phyloP scores from a whole-genome alignment of 2,888 invertebrate species.

The Trichopoda pennipes region DNA sequence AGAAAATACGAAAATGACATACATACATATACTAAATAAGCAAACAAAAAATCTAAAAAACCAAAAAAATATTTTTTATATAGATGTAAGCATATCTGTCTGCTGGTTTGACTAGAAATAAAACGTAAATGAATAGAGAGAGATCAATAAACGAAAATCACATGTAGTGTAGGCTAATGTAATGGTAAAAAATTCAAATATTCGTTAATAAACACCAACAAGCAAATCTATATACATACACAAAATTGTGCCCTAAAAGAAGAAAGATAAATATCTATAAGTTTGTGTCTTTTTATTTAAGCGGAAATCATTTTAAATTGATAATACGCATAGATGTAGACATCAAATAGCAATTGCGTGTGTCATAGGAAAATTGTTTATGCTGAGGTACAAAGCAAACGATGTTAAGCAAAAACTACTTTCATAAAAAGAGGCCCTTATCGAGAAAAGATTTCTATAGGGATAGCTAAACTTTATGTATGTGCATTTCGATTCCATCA shows the following conservation, averaged over 20 bases:
- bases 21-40: neutral
- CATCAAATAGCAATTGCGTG: constrained; percentile 57
- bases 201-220: constrained; percentile 5
- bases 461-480: neutral
- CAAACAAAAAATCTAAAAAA: neutral
- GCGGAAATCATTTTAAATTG: constrained; percentile 67
- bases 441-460: too few relatives aligned
- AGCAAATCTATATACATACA: neutral
- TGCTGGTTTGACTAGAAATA: constrained; percentile 20
- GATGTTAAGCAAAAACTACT: constrained; percentile 16
- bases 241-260: constrained; percentile 28
- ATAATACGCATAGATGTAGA: constrained; percentile 56
- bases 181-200: constrained; percentile 44
- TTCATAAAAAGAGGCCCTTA: too few relatives aligned
- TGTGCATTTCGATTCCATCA: neutral
- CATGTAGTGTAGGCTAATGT: constrained; percentile 54
- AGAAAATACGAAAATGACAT: constrained; percentile 20
- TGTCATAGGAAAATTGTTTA: constrained; percentile 59
- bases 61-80: constrained; percentile 23
- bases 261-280: constrained; percentile 58
- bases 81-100: constrained; percentile 28
- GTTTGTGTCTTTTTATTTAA: constrained; percentile 51
- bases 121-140: constrained; percentile 55
- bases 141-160: constrained; percentile 62
- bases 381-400: constrained; percentile 37